Evolutionary conservation across 2,797 vertebrate species (phyloP), one percentile per base, ranked within the genome.

Genomic region (Kryptopterus vitreolus): DNA sequence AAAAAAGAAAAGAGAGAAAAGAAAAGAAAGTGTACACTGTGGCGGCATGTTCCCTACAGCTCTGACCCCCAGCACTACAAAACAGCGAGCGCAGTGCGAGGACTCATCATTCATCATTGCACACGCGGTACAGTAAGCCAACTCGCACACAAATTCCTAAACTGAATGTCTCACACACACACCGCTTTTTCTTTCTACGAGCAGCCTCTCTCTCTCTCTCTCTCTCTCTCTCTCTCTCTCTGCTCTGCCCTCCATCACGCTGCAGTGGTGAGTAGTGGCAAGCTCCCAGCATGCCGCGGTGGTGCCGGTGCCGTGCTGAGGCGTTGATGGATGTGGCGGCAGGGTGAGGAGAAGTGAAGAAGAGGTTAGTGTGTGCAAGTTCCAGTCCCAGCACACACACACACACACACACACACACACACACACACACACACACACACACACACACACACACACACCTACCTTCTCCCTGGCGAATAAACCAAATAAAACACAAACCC

Each of bases 301-400:
- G 73, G 61, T 33, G 81, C 35, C 73, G 73, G 61, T 33, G 81
- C 35, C 73, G 18, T 83, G 81, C 84, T 77, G 74, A 81, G 84
- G 78, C 70, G 63, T 84, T 87, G 86, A 87, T 87, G 77, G 82
- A 87, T 85, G 86, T 79, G 82, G 74, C 61, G 68, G 73, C 33
- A 74, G 63, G 81, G 77, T 76, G 81, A 85, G 58, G 83, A 77
- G 74, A 31, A 65, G 65, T 72, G 74, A 82, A 82, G 71, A 74
- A 13, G 46, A 75, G 71, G 59, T 78, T 66, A 63, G 50, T 26
- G 38, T 18, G 16, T 75, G n/a, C 66, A 48, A 83, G 61, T 79
- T 24, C 31, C 55, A 63, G 61, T 68, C 50, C 81, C 57, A n/a
- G 29, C 68, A 79, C 69, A 75, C 78, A 57, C 81, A 83, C 61